Evolutionary conservation across 2,113 vertebrate species (phyloP), one percentile per base, ranked within the genome.

Genomic region (Lanius collurio): DNA sequence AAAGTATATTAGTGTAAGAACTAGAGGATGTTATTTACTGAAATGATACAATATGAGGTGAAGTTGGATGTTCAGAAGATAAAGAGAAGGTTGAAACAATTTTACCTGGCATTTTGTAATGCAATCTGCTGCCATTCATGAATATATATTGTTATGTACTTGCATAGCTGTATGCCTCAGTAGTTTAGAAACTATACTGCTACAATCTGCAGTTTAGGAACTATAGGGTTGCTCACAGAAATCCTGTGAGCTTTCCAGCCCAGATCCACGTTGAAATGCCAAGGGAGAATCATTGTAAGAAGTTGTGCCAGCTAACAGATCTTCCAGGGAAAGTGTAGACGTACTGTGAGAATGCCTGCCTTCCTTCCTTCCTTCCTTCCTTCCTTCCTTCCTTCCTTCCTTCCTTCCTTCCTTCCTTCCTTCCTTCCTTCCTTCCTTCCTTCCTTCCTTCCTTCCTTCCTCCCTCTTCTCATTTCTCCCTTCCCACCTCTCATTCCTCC

Each of bases 21-120:
- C 69, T 97, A 68, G 42, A 90, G 30, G 44, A 74, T 95, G 83
- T 91, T 97, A 95, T 97, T 98, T 97, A 94, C 90, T 96, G 80
- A 97, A 97, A 96, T 95, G 95, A 82, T 98, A 95, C 84, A 90
- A 76, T 95, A 94, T 81, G 50, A 90, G 78, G 65, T 83, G 87
- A 96, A 93, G 74, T 85, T 95, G 76, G 57, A 87, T 74, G 42
- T 85, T 89, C 47, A 90, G 69, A 93, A 62, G 73, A 81, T 90
- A 86, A 44, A 60, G 24, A 70, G 77, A 93, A 97, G 71, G 59
- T 94, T 85, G 75, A 92, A 95, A 59, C 33, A 65, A 83, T 79
- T 93, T 83, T 83, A 83, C 57, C 14, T 79, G 83, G 19, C 47
- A 89, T 93, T 95, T 80, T 64, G 68, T 53, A 77, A 31, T 64